A percentile compares a stretch with the other conserved stretches of the same genome.
Evolutionary conservation across 2,797 vertebrate species (phyloP).

Genomic region (Dendrocincla tyrannina): DNA sequence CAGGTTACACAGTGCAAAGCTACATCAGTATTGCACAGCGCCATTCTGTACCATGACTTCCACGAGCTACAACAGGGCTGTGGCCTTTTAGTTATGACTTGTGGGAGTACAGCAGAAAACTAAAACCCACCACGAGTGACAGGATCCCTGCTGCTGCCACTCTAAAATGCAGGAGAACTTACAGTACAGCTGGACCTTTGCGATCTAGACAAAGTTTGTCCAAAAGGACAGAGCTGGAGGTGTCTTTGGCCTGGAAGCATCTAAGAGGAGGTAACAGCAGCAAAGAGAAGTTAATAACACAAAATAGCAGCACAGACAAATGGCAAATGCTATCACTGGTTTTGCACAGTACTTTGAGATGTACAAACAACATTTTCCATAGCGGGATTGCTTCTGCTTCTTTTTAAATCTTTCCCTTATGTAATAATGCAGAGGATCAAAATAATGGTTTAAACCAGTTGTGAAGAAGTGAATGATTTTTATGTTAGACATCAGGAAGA

Average conservation of each 20-base stretch:
- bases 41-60: neutral
- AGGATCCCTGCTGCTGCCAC: neutral
- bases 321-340: neutral
- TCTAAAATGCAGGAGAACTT: neutral
- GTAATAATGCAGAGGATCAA: neutral
- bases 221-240: neutral
- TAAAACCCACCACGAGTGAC: neutral
- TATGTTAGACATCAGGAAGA: neutral
- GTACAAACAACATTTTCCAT: neutral
- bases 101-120: neutral
- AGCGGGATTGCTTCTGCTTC: neutral
- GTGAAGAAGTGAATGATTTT: neutral
- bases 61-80: neutral
- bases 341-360: neutral
- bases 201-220: neutral
- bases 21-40: too few relatives aligned
- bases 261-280: neutral
- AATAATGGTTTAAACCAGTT: neutral
- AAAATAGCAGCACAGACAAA: neutral
- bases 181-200: neutral
- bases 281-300: neutral
- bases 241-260: neutral
- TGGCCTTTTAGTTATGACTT: neutral
- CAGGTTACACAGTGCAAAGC: neutral
- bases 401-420: neutral